Conservation (phyloP, 2,888 invertebrate species). For the Dascillus cervinus region DNA sequence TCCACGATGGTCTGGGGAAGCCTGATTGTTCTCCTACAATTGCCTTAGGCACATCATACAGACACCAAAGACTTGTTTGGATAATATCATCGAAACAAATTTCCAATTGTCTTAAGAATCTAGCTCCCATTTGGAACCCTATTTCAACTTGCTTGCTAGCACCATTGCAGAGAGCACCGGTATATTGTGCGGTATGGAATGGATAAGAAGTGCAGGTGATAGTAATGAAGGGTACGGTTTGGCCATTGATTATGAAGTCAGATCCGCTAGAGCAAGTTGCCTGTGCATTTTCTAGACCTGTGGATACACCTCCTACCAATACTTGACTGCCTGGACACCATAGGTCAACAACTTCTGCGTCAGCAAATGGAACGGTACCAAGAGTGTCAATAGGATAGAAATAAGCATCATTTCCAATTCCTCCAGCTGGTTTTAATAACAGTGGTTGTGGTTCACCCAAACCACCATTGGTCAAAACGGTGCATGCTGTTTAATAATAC, state of each 20-base stretch:
- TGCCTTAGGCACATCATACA: conserved; percentile 42
- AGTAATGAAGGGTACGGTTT: conserved; percentile 33
- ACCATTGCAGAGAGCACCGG: conserved; percentile 42
- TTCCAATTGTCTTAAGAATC: conserved; percentile 44
- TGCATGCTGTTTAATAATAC: too few relatives aligned
- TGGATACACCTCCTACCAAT: conserved; percentile 9
- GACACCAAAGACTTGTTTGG: conserved; percentile 47
- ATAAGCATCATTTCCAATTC: conserved; percentile 17
- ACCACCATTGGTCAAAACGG: conserved; percentile 44
- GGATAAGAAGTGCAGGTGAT: conserved; percentile 42
- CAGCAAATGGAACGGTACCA: conserved; percentile 16
- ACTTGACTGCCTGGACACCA: conserved; percentile 21
- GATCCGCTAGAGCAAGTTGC: conserved; percentile 18
- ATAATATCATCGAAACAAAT: conserved; percentile 49
- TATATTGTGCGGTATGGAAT: conserved; percentile 39
- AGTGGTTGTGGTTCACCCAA: conserved; percentile 54
- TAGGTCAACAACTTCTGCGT: conserved; percentile 15
- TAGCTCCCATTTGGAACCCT: conserved; percentile 45
- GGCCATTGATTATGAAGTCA: conserved; percentile 15
- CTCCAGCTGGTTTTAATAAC: conserved; percentile 41
- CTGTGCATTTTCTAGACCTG: conserved; percentile 6
- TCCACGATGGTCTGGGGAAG: conserved; percentile 45
- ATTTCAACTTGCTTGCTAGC: conserved; percentile 39
- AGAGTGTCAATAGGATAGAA: conserved; percentile 17
- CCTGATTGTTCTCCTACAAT: conserved; percentile 45